Base-by-base conservation (phyloP, 2,113 vertebrate species). In the Urocolius indicus region DNA sequence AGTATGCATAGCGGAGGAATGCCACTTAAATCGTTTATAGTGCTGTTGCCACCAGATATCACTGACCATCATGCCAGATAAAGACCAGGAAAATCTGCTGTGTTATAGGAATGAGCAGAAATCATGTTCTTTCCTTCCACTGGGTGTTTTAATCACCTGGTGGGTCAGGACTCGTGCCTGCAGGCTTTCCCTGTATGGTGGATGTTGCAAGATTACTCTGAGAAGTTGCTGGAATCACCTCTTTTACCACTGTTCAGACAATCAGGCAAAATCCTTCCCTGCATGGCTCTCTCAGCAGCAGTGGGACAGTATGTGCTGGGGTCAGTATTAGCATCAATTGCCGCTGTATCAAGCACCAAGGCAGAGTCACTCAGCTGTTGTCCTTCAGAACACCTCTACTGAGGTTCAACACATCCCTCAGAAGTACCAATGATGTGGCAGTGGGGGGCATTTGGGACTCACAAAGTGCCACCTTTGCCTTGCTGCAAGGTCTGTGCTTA, bases 321-420 rank as follows among this genome's bases (percentile, higher is more conserved):
- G 10, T 58, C 38, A 38, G 13, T 4, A 14, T 4, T 11, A 41
- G 27, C 48, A 38, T 36, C 34, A 38, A 0, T 4, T 16, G 14
- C 48, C 88, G 48, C 19, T 0, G 0, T 22, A 11, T 22, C 0
- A 0, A 80, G 23, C 32, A 65, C 29, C 1, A 12, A 8, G 18
- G n/a, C 41, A 76, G 30, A 1, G 51, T 29, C 63, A 55, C 9
- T 29, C 63, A 93, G 65, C 26, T 36, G 29, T 13, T 1, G 1
- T 36, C 59, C 76, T 52, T 63, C 57, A 55, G 55, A 59, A 67
- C 22, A 79, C 3, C 21, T 73, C 34, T 75, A 43, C 3, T 36
- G 52, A 66, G 45, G 73, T 34, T 71, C 80, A 49, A 14, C 21
- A 22, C 49, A 7, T 18, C 45, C n/a, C 34, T 59, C 45, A 41